These are phyloP conservation scores for Hyperoplus immaculatus DNA, from an alignment of 2,797 vertebrate species.

Conservation along the genomic window DNA sequence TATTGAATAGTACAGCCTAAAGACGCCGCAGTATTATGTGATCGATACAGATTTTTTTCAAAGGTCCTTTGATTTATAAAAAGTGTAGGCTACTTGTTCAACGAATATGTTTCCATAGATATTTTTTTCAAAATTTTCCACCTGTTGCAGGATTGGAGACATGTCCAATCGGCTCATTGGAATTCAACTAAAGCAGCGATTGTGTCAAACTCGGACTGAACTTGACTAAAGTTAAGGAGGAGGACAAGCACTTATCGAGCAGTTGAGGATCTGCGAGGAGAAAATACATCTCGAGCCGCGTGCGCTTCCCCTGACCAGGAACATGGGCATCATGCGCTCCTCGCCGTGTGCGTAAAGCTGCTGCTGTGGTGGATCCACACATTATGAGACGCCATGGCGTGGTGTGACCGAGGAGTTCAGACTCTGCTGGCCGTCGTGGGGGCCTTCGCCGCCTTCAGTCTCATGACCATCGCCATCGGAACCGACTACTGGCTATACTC, in stretches of 20 bases:
- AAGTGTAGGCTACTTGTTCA: background rate
- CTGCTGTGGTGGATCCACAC: constrained; percentile 53
- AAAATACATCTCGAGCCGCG: constrained; percentile 34
- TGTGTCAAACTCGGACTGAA: constrained; percentile 5
- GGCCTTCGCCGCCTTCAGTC: constrained; percentile 94
- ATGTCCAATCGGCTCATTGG: constrained; percentile 1
- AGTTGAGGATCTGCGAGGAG: constrained; percentile 6
- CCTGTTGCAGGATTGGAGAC: constrained; percentile 52
- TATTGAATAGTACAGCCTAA: constrained; percentile 37
- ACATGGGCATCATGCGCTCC: constrained; percentile 50
- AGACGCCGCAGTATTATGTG: background rate
- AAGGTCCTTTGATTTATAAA: background rate
- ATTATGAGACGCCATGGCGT: constrained; percentile 93
- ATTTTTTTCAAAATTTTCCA: constrained; percentile 22
- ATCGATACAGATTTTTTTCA: background rate
- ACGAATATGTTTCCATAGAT: background rate
- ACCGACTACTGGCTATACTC: constrained; percentile 99
- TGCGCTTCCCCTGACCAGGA: constrained; percentile 18
- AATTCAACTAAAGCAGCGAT: background rate
- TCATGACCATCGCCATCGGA: constrained; percentile 97
- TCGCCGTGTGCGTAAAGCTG: constrained; percentile 50
- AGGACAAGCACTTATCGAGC: background rate
- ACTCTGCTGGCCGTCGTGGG: constrained; percentile 92
- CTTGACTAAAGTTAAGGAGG: constrained; percentile 42
- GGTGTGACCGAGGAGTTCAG: constrained; percentile 95